Percentiles rank a stretch among this genome's conserved stretches.
These are phyloP conservation scores for Haliclystus octoradiatus DNA, from an alignment of 30 jellyfish, hydroid and myxozoan species.

Conservation along the genomic window DNA sequence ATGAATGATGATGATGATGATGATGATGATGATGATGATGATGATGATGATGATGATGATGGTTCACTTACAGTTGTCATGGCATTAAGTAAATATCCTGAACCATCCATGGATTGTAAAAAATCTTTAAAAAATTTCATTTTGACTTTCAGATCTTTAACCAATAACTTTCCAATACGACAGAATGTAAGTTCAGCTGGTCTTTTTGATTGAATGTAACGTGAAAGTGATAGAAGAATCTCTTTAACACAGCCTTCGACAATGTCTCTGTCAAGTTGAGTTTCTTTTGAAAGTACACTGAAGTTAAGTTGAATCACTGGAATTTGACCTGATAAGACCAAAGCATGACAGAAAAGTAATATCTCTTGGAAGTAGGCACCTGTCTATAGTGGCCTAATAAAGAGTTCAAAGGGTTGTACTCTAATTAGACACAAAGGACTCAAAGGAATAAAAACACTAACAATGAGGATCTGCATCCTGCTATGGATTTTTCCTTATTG, in stretches of 20 bases:
- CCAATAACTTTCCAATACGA: conserved; percentile 61
- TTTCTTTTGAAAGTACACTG: conserved; percentile 61
- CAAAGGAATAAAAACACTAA: too few relatives aligned
- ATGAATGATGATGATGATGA: conserved; percentile 37
- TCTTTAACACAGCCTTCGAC: conserved; percentile 91
- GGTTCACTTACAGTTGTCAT: conserved; percentile 50
- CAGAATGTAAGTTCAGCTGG: conserved; percentile 49
- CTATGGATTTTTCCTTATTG: too few relatives aligned
- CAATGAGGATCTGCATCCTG: too few relatives aligned
- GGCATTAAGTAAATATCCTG: conserved; percentile 59
- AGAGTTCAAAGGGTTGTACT: too few relatives aligned
- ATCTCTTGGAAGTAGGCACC: too few relatives aligned
- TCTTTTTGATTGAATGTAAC: conserved; percentile 47
- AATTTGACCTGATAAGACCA: conserved; percentile 64
- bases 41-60: conserved; percentile 32
- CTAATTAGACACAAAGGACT: too few relatives aligned
- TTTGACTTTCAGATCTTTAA: conserved; percentile 59
- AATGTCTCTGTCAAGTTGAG: conserved; percentile 51
- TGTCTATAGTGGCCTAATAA: too few relatives aligned
- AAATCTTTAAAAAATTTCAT: conserved; percentile 81
- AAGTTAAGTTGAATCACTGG: conserved; percentile 77
- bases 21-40: conserved; percentile 38
- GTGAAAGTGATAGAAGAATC: conserved; percentile 71
- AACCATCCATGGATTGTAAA: conserved; percentile 61
- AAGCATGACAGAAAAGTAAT: too few relatives aligned